phyloP scores from a whole-genome alignment of 2,888 invertebrate species.

The Ophraella communa region DNA sequence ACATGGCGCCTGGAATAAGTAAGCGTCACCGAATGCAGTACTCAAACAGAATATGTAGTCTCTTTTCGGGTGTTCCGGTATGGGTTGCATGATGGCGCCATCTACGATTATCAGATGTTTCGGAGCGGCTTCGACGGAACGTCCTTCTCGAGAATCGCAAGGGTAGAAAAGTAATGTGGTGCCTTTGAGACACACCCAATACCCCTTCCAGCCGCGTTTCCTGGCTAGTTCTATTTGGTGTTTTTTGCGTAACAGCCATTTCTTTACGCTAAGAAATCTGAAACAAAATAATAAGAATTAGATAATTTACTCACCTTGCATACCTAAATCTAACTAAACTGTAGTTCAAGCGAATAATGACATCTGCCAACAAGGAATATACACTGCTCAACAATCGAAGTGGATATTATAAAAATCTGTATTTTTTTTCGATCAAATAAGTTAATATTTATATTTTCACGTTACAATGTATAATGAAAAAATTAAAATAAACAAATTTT shows the following conservation, averaged over 20 bases:
- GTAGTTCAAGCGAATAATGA: no score
- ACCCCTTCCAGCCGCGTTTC: constrained; percentile 97
- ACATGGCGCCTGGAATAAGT: constrained; percentile 91
- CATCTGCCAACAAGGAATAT: no score
- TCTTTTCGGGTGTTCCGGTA: constrained; percentile 98
- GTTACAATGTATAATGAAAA: no score
- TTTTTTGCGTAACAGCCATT: constrained; percentile 96
- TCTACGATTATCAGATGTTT: constrained; percentile 96
- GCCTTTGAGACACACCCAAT: constrained; percentile 98
- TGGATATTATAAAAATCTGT: no score
- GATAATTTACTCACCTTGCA: no score
- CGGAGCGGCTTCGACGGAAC: constrained; percentile 90
- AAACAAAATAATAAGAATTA: constrained; percentile 30
- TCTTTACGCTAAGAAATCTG: constrained; percentile 97
- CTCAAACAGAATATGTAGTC: constrained; percentile 98
- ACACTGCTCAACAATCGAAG: no score
- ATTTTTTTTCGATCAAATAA: no score
- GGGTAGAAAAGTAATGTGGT: constrained; percentile 96
- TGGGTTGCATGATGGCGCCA: constrained; percentile 97
- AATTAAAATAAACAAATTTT: no score
- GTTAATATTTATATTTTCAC: no score
- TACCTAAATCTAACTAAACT: no score
- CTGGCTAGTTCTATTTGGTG: constrained; percentile 95
- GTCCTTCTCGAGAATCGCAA: constrained; percentile 89
- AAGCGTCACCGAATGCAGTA: constrained; percentile 97